These are phyloP conservation scores for Nerophis ophidion DNA, from an alignment of 2,113 vertebrate species.

Conservation along the genomic window DNA sequence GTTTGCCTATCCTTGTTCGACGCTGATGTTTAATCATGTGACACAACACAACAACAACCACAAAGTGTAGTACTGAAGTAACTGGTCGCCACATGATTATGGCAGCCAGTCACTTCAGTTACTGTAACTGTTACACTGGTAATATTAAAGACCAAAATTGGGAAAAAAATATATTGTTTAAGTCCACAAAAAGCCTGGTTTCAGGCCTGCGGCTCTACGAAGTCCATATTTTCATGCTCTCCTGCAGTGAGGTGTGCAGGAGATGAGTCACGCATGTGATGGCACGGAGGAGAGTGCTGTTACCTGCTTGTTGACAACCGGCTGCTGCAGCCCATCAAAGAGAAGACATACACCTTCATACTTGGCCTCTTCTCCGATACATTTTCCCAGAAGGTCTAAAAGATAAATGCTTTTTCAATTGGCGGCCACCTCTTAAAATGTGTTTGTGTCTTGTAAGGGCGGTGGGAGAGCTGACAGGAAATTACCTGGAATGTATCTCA, in stretches of 20 bases:
- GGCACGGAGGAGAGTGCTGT: background rate
- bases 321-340: conserved; percentile 91
- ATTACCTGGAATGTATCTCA: conserved; percentile 90
- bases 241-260: background rate
- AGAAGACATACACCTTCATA: conserved; percentile 88
- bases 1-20: background rate
- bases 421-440: background rate
- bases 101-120: too few relatives aligned
- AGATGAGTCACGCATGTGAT: conserved; percentile 1
- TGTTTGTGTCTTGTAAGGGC: background rate
- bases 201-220: background rate
- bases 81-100: too few relatives aligned
- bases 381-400: conserved; percentile 85
- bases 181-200: too few relatives aligned
- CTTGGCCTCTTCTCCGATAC: conserved; percentile 90
- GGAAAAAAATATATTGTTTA: too few relatives aligned
- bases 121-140: too few relatives aligned
- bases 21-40: too few relatives aligned
- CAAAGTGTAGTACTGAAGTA: too few relatives aligned
- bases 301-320: conserved; percentile 97
- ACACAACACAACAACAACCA: too few relatives aligned
- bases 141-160: too few relatives aligned
- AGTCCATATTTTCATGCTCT: background rate
- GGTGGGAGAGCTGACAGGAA: conserved; percentile 4
- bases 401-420: conserved; percentile 8